These are phyloP conservation scores for Nothoprocta perdicaria DNA, from an alignment of 2,113 vertebrate genomes.

Conservation along the genomic window DNA sequence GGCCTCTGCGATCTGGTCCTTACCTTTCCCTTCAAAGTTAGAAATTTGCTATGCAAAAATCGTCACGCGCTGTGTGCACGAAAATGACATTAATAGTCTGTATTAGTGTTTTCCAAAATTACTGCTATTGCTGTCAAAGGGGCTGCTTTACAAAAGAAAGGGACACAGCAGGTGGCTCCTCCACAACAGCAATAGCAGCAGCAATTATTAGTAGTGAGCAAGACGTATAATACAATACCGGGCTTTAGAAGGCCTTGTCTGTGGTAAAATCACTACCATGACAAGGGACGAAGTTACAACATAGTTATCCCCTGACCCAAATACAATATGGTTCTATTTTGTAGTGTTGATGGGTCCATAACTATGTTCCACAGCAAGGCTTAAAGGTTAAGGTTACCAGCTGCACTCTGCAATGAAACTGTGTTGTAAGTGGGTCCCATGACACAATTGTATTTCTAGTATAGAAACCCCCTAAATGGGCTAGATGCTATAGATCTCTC, in stretches of 20 bases:
- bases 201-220: background rate
- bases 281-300: background rate
- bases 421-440: background rate
- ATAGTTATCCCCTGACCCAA: constrained; percentile 10
- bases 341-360: constrained; percentile 4
- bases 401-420: constrained; percentile 16
- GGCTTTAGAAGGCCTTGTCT: background rate
- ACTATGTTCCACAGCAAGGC: background rate
- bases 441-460: background rate
- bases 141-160: background rate
- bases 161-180: background rate
- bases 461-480: background rate
- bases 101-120: background rate
- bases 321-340: constrained; percentile 25
- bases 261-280: background rate
- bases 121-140: background rate
- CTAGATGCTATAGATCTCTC: background rate
- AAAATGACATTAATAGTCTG: background rate
- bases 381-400: constrained; percentile 43
- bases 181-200: background rate
- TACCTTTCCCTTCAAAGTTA: background rate
- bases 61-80: too few relatives aligned
- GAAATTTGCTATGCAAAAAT: background rate
- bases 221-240: background rate
- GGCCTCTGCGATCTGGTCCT: background rate